A percentile compares a stretch with the other conserved stretches of the same genome.
Evolutionary conservation across 2,113 vertebrate genomes (phyloP).

Genomic region (Python bivittatus): DNA sequence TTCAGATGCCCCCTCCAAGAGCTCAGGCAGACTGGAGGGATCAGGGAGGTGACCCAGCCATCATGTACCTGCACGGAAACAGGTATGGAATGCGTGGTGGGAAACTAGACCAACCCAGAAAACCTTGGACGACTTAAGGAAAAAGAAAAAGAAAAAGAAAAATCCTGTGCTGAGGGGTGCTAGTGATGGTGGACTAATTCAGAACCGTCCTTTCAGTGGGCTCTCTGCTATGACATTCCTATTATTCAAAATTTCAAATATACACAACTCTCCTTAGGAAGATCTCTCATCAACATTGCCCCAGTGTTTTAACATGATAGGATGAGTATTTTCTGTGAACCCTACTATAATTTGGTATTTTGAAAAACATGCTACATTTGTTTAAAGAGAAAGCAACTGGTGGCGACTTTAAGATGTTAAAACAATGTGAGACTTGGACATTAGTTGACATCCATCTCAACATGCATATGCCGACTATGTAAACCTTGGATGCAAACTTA

Average conservation of each 20-base stretch:
- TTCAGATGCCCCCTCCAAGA: slow-evolving; percentile 65
- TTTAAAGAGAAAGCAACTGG: background rate
- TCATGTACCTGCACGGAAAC: slow-evolving; percentile 40
- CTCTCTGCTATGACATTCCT: too few relatives aligned
- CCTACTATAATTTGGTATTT: too few relatives aligned
- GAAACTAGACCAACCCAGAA: background rate
- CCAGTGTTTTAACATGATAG: too few relatives aligned
- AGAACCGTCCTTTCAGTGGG: background rate
- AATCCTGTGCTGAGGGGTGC: background rate
- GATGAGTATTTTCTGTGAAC: too few relatives aligned
- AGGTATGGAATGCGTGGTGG: background rate
- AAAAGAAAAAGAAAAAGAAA: background rate
- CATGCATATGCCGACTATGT: too few relatives aligned
- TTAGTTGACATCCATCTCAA: too few relatives aligned
- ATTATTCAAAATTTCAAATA: too few relatives aligned
- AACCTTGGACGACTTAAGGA: background rate
- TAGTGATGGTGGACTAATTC: too few relatives aligned
- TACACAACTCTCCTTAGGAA: too few relatives aligned
- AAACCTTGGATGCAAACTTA: background rate
- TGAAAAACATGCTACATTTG: background rate
- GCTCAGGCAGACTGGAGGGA: slow-evolving; percentile 61
- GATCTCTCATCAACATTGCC: too few relatives aligned
- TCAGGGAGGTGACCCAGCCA: slow-evolving; percentile 58
- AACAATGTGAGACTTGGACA: background rate
- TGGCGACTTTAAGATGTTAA: background rate